These are phyloP conservation scores for Platycheirus rosarum DNA, from an alignment of 2,888 invertebrate species.

Conservation along the genomic window DNA sequence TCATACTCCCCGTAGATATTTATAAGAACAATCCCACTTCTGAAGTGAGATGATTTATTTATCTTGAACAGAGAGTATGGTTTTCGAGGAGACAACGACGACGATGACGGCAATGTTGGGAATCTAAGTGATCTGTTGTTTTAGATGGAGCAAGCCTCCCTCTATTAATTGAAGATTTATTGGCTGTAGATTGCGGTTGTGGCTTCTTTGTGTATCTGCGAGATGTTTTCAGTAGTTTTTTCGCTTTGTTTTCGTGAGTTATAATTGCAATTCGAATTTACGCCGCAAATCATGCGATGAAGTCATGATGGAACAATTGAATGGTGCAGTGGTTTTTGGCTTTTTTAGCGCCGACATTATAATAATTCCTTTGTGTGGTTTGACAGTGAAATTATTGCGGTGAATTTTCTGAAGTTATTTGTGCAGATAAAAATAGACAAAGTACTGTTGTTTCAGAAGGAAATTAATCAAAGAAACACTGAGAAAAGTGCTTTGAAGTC, in stretches of 20 bases:
- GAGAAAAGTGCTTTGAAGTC: too few species aligned
- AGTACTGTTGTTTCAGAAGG: too few species aligned
- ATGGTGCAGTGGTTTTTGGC: conserved; percentile 1
- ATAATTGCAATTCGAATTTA: conserved; percentile 46
- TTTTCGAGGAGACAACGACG: neutral
- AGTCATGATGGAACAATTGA: conserved; percentile 28
- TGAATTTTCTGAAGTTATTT: neutral
- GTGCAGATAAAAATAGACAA: too few species aligned
- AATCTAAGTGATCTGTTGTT: conserved; percentile 34
- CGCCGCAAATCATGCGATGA: conserved; percentile 20
- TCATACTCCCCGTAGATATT: conserved; percentile 13
- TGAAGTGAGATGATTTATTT: conserved; percentile 26
- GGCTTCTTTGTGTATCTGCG: neutral
- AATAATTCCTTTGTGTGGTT: conserved; percentile 26
- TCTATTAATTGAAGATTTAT: conserved; percentile 45
- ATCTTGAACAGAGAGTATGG: neutral
- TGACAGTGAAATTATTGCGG: neutral
- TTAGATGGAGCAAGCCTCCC: neutral
- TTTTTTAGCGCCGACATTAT: conserved; percentile 4
- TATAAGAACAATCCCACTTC: conserved; percentile 23
- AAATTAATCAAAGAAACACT: too few species aligned
- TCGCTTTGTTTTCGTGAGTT: conserved; percentile 22
- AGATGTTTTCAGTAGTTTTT: neutral
- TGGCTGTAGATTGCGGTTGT: conserved; percentile 17
- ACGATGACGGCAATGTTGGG: too few species aligned